Base-by-base conservation (phyloP, 1,140 invertebrate genomes). In the Cyrtorhinus lividipennis region DNA sequence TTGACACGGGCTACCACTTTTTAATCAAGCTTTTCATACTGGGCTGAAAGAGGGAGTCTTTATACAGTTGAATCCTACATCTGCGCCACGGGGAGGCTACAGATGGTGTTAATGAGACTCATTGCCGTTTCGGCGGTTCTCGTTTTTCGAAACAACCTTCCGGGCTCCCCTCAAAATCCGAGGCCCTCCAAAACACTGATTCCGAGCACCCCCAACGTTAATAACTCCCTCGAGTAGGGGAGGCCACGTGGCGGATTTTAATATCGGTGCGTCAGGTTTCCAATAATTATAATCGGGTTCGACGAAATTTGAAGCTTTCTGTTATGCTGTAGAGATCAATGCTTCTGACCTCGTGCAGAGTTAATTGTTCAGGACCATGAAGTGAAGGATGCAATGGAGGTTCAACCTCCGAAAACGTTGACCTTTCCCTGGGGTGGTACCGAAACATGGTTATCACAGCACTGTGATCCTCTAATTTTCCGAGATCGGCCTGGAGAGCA, bases 1-100 rank as follows among this genome's bases (percentile, higher is more conserved):
- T 53, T 53, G 48, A 53, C 48, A 53, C 20, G 48, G 20, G 18
- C 48, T 53, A 53, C 48, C 48, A 53, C 48, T 53, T 53, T 53
- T 53, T 53, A 53, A 53, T 53, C 48, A 53, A 53, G 48, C 48
- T 53, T 53, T 53, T 53, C 18, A 8, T 22, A 15, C 48, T 44
- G 8, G 8, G 38, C 38, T 8, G 38, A 8, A 8, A 8, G 8
- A 10, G 38, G n/a, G n/a, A n/a, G n/a, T n/a, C n/a, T 44, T 44
- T 44, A 8, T 10, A 8, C 38, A 44, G 8, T 44, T 44, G 38
- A n/a, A 8, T 8, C 20, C 48, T 53, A 53, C 48, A 53, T 53
- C 48, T 53, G 48, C 48, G 48, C 48, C 8, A 44, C 8, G 20
- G 48, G 48, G 48, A 20, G 10, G 12, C 48, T 53, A 53, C 48